Evolutionary conservation across 2,113 vertebrate species (phyloP).

Genomic region (Cavia porcellus): DNA sequence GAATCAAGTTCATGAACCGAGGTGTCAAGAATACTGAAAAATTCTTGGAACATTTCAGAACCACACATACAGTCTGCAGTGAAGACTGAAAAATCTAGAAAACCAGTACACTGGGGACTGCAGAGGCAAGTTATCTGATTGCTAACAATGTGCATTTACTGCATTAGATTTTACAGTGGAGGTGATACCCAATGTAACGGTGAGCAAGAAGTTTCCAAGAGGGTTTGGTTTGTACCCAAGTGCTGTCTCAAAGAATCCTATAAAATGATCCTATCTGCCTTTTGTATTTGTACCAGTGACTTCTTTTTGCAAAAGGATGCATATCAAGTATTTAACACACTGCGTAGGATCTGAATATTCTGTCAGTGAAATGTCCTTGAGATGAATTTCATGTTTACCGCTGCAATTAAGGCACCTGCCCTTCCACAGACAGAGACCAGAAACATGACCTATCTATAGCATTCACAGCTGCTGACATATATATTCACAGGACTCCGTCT

Average conservation of each 20-base stretch:
- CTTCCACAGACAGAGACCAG: neutral
- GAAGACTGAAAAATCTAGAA: neutral
- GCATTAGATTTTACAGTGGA: neutral
- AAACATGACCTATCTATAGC: neutral
- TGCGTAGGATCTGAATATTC: neutral
- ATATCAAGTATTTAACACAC: neutral
- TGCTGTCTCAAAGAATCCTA: neutral
- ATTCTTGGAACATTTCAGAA: neutral
- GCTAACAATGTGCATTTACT: neutral
- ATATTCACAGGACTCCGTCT: conserved; percentile 41
- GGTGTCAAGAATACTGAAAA: neutral
- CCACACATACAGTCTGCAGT: neutral
- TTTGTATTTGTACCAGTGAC: conserved; percentile 30
- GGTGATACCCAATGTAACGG: neutral
- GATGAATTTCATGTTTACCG: conserved; percentile 34
- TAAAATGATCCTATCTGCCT: neutral
- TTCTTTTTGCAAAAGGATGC: conserved; percentile 19
- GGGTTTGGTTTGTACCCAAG: neutral
- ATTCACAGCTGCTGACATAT: conserved; percentile 12
- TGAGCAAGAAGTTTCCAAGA: neutral
- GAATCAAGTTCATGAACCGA: neutral
- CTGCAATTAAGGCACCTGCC: neutral
- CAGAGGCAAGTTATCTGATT: neutral
- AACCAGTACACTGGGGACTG: accelerated
- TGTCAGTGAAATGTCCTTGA: conserved; percentile 7